Evolutionary conservation across 2,113 vertebrate species (phyloP), one percentile per base, ranked within the genome.

Genomic region (Erpornis zantholeuca): DNA sequence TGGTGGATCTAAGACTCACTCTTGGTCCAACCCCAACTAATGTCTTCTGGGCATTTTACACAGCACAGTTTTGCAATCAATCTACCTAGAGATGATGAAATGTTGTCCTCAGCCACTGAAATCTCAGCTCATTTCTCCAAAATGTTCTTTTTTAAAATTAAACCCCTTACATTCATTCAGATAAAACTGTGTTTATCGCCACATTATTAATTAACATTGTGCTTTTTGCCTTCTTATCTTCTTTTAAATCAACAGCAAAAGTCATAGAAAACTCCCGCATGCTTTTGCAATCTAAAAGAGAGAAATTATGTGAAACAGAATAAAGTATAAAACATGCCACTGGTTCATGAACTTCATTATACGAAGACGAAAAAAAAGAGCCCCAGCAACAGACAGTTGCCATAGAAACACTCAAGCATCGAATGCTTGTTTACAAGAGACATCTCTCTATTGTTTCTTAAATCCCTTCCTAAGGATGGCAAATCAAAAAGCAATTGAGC

Each of bases 381-480:
- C 98, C 98, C 97, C 98, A 78, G 98, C 98, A 98, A 98, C 98
- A 98, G 98, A 98, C 98, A 97, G 98, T 99, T 99, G 97, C 99
- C 98, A 99, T 98, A 98, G 98, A 98, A 99, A 99, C 98, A 95
- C 97, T 78, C 97, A 97, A 98, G 98, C 98, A 98, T 98, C 98
- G 96, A 98, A 98, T 98, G 98, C 98, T 98, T 98, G 98, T 98
- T 98, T 98, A 99, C 98, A 98, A 98, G 98, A 98, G 98, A 98
- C 98, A 98, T 98, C 98, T 98, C 98, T 97, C 97, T 97, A 98
- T 98, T 97, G 97, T 98, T 96, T 97, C 97, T 98, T 97, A 94
- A 97, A 97, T 95, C 96, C 97, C 97, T 97, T 98, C 97, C 97
- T 83, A 96, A 98, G 97, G 97, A 98, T 93, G 98, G 97, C 98